Evolutionary conservation across 1,140 invertebrate species (phyloP).

Genomic region (Drosophila tani): DNA sequence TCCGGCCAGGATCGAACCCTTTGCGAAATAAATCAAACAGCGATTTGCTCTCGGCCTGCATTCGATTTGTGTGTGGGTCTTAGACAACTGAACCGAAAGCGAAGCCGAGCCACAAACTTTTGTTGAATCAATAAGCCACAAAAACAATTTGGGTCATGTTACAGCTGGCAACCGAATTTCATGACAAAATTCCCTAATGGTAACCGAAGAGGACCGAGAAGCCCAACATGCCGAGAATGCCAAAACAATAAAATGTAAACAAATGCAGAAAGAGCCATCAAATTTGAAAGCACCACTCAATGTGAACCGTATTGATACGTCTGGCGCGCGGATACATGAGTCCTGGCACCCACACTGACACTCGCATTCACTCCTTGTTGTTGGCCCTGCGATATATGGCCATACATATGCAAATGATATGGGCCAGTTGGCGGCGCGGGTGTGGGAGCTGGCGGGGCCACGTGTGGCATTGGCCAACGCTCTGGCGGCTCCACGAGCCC

Average conservation of each 20-base stretch:
- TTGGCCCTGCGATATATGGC: constrained; percentile 49
- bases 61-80: constrained; percentile 44
- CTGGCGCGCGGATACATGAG: constrained; percentile 32
- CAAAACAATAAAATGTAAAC: constrained; percentile 83
- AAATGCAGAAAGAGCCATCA: constrained; percentile 76
- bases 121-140: constrained; percentile 85
- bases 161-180: constrained; percentile 71
- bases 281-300: constrained; percentile 80
- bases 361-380: constrained; percentile 8
- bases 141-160: constrained; percentile 83
- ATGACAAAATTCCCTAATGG: constrained; percentile 82
- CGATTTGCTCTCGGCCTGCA: constrained; percentile 56
- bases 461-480: constrained; percentile 44
- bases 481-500: constrained; percentile 30
- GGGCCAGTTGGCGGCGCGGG: constrained; percentile 40
- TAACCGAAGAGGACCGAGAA: constrained; percentile 63
- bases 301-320: constrained; percentile 63
- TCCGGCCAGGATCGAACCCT: constrained; percentile 46
- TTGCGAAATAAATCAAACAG: constrained; percentile 77
- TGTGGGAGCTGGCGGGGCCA: constrained; percentile 14
- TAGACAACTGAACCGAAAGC: constrained; percentile 63
- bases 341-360: constrained; percentile 47
- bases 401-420: constrained; percentile 78
- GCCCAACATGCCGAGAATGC: constrained; percentile 29
- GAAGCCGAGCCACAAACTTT: constrained; percentile 49